phyloP scores from a whole-genome alignment of 2,888 invertebrate genomes.

The Actias luna region DNA sequence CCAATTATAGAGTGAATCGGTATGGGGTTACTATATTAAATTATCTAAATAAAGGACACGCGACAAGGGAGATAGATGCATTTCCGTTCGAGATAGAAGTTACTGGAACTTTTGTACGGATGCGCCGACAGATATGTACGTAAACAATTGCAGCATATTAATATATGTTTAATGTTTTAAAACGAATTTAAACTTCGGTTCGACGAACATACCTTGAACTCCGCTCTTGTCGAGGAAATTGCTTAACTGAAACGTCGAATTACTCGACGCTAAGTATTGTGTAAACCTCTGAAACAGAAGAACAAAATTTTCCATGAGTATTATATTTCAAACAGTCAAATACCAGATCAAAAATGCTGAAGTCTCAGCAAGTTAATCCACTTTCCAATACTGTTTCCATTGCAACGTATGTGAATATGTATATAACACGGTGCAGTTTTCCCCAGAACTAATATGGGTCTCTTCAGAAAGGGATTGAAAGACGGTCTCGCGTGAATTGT shows the following conservation, averaged over 20 bases:
- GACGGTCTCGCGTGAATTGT: too few species aligned
- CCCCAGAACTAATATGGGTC: too few species aligned
- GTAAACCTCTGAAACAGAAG: conserved; percentile 94
- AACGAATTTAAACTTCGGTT: not conserved
- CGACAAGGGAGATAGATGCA: not conserved
- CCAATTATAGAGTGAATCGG: too few species aligned
- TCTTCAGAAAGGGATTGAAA: too few species aligned
- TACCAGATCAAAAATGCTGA: not conserved
- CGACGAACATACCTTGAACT: conserved; percentile 92
- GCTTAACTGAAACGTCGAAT: conserved; percentile 98
- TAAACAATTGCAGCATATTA: conserved; percentile 26
- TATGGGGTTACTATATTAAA: not conserved
- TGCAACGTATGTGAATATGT: too few species aligned
- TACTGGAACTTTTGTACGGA: conserved; percentile 14
- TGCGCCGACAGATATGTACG: not conserved
- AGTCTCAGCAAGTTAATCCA: too few species aligned
- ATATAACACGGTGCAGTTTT: too few species aligned
- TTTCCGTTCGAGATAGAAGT: conserved; percentile 23
- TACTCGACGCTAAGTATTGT: conserved; percentile 99
- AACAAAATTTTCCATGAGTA: conserved; percentile 24
- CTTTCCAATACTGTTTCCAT: too few species aligned
- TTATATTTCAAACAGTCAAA: not conserved
- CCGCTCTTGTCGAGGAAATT: conserved; percentile 99
- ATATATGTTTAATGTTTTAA: conserved; percentile 25
- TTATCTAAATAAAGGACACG: not conserved